A percentile compares a stretch with the other conserved stretches of the same genome.
These are phyloP conservation scores for Caenorhabditis brenneri DNA, from an alignment of 1,140 invertebrate species.

Conservation along the genomic window DNA sequence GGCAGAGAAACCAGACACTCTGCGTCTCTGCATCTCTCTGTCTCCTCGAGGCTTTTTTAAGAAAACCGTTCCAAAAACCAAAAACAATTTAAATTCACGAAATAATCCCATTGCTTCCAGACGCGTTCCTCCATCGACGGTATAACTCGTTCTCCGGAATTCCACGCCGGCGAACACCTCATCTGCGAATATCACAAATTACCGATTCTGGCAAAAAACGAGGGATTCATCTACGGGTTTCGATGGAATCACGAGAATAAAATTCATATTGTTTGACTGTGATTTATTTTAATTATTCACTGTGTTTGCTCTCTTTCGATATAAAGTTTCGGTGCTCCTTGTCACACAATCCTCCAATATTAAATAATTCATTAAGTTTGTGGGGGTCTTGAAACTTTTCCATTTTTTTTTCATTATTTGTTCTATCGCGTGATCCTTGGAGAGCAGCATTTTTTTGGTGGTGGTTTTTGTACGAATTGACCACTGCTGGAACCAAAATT, in stretches of 20 bases:
- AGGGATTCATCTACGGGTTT: constrained; percentile 46
- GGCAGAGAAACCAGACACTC: too few relatives aligned
- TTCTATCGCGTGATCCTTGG: too few relatives aligned
- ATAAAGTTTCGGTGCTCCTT: background rate
- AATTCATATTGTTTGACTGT: constrained; percentile 8
- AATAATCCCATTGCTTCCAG: background rate
- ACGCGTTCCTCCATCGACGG: background rate
- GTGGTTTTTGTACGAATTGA: too few relatives aligned
- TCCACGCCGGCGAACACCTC: background rate
- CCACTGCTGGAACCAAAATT: too few relatives aligned
- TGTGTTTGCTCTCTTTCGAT: background rate
- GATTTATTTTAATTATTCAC: background rate
- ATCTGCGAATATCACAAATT: constrained; percentile 34
- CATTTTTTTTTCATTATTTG: background rate
- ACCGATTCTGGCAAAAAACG: constrained; percentile 6
- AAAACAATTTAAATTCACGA: too few relatives aligned
- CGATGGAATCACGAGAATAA: background rate
- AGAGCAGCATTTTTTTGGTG: too few relatives aligned
- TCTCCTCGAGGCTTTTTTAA: too few relatives aligned
- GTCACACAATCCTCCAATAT: background rate
- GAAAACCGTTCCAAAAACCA: too few relatives aligned
- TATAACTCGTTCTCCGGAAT: background rate
- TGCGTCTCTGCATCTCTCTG: too few relatives aligned
- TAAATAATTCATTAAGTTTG: background rate
- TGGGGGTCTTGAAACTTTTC: too few relatives aligned